Conservation (phyloP, 2,888 invertebrate genomes). For the Eilema sororculum region DNA sequence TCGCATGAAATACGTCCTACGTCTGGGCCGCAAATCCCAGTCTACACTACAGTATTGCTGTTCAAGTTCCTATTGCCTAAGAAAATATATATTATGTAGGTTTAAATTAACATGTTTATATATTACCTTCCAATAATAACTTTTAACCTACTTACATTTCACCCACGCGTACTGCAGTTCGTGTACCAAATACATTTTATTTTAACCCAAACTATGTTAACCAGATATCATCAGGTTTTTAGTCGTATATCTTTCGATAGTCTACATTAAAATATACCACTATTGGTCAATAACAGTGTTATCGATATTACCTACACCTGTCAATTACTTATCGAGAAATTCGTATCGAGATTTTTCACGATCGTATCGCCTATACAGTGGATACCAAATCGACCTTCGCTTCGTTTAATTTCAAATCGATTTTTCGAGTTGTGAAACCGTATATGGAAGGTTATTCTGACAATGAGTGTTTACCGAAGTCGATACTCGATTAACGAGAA, state of each 20-base stretch:
- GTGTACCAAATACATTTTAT: slow-evolving; percentile 11
- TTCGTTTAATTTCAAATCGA: slow-evolving; percentile 37
- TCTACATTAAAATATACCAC: slow-evolving; percentile 32
- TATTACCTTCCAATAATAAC: slow-evolving; percentile 3
- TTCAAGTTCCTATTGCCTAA: not conserved
- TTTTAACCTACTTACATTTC: slow-evolving; percentile 5
- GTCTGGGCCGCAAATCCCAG: no score
- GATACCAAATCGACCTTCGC: slow-evolving; percentile 57
- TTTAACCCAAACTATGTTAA: slow-evolving; percentile 31
- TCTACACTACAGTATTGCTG: not conserved
- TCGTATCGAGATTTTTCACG: slow-evolving; percentile 47
- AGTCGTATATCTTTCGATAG: slow-evolving; percentile 21
- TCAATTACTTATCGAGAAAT: slow-evolving; percentile 49
- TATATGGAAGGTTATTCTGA: slow-evolving; percentile 59
- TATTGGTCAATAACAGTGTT: slow-evolving; percentile 37
- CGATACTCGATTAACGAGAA: slow-evolving; percentile 28
- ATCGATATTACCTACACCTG: slow-evolving; percentile 47
- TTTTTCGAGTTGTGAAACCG: slow-evolving; percentile 62
- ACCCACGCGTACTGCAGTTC: not conserved
- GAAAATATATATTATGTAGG: not conserved
- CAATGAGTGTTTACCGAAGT: slow-evolving; percentile 26
- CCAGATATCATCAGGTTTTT: slow-evolving; percentile 37
- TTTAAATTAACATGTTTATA: not conserved
- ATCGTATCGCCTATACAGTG: slow-evolving; percentile 41
- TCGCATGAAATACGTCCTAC: no score